Evolutionary conservation across 2,888 invertebrate species (phyloP), one percentile per base, ranked within the genome.

Genomic region (Allygus modestus): DNA sequence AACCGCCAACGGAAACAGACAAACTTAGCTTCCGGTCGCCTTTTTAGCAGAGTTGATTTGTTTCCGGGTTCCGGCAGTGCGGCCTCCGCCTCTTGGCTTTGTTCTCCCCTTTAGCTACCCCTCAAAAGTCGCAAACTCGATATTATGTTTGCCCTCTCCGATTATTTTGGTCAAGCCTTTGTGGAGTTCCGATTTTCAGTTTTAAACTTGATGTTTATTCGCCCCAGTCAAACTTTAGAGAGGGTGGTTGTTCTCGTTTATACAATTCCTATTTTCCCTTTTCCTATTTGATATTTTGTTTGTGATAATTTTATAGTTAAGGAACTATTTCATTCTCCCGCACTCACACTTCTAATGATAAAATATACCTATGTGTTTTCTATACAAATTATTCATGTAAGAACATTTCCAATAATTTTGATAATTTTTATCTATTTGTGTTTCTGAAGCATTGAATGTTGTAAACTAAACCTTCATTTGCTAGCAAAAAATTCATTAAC

Each of bases 31-130:
- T 83, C 83, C 83, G 73, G 54, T 33, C 51, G 75, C 58, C 83
- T 83, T 83, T 83, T 83, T 83, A 83, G 58, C 33, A 43, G 73
- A 54, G 75, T 83, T 83, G 46, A 83, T 83, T 41, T 75, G 83
- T 73, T 83, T 83, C 83, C 83, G 83, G 83, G 83, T 83, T 82
- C 71, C 82, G 69, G 71, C 54, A 33, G 58, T 75, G 75, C 23
- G 75, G 26, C 61, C 31, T 37, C 46, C 41, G 71, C 31, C 73
- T 61, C 58, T 83, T 41, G 51, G n/a, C 46, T 41, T 82, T 82
- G 71, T 82, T 82, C 23, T 82, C 26, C 73, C 65, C 65, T 37
- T 17, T 31, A 31, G 4, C 11, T 23, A 23, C 11, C 69, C 71
- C 20, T 23, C 41, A 37, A n/a, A 41, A 12, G 69, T 69, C 23